Percentiles rank a stretch among this genome's conserved stretches.
phyloP scores from a whole-genome alignment of 2,797 vertebrate species.

The Myripristis murdjan region DNA sequence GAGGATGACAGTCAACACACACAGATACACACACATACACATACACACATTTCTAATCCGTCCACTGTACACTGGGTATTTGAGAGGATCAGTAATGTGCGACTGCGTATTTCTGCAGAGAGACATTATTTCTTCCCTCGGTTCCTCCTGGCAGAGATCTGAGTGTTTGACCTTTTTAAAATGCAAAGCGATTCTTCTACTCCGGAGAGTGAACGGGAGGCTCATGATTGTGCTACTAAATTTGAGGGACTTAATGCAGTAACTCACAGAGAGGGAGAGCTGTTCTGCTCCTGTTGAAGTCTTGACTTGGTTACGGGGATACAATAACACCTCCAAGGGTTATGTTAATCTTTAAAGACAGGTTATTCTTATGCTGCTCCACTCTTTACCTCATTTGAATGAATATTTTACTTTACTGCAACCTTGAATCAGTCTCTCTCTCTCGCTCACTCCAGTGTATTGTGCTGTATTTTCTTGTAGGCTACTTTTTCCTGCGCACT shows the following conservation, averaged over 20 bases:
- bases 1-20: slow-evolving; percentile 59
- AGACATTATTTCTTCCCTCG: slow-evolving; percentile 83
- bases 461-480: slow-evolving; percentile 51
- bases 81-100: slow-evolving; percentile 79
- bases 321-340: slow-evolving; percentile 81
- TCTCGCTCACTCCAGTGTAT: slow-evolving; percentile 69
- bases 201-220: slow-evolving; percentile 82
- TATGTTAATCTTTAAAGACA: slow-evolving; percentile 83
- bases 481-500: slow-evolving; percentile 13
- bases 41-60: slow-evolving; percentile 66
- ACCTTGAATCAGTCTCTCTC: slow-evolving; percentile 76
- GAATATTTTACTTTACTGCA: slow-evolving; percentile 82
- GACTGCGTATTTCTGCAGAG: slow-evolving; percentile 80
- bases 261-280: slow-evolving; percentile 77
- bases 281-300: slow-evolving; percentile 78
- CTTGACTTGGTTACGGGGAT: slow-evolving; percentile 79
- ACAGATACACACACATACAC: slow-evolving; percentile 12
- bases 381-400: slow-evolving; percentile 80
- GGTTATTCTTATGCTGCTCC: slow-evolving; percentile 80
- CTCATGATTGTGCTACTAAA: slow-evolving; percentile 86
- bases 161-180: slow-evolving; percentile 88
- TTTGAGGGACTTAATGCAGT: slow-evolving; percentile 84
- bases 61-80: slow-evolving; percentile 75
- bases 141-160: slow-evolving; percentile 84
- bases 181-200: slow-evolving; percentile 86